Evolutionary conservation across 2,113 vertebrate species (phyloP).

Genomic region (Zingel zingel): DNA sequence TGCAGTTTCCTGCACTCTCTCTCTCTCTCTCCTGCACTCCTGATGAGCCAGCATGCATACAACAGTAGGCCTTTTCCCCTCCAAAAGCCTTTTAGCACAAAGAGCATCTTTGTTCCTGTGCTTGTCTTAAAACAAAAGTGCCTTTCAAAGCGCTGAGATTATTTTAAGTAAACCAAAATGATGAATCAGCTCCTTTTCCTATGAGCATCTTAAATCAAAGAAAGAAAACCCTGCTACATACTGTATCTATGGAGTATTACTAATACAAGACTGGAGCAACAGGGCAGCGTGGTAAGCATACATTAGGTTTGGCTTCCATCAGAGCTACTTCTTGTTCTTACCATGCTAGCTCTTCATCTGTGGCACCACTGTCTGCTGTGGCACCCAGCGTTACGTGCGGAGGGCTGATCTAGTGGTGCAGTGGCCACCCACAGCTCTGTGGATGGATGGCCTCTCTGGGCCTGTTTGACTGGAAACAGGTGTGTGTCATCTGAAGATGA

Average conservation of each 20-base stretch:
- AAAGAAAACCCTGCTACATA: not conserved
- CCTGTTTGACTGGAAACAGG: constrained; percentile 86
- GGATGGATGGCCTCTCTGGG: constrained; percentile 79
- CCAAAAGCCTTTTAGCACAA: constrained; percentile 30
- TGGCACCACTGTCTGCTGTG: not conserved
- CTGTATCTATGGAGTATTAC: not conserved
- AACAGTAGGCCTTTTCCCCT: not conserved
- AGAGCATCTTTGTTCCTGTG: constrained; percentile 44
- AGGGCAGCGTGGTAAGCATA: not conserved
- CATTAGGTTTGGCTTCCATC: not conserved
- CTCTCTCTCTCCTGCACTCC: not conserved
- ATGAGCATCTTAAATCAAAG: not conserved
- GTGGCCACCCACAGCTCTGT: constrained; percentile 78
- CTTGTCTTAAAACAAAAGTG: constrained; percentile 32
- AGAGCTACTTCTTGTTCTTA: not conserved
- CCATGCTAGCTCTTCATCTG: constrained; percentile 12
- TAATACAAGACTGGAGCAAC: not conserved
- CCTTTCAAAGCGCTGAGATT: not conserved
- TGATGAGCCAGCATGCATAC: constrained; percentile 51
- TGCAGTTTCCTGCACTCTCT: constrained; percentile 62
- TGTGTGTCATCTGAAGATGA: constrained; percentile 85
- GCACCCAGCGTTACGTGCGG: not conserved
- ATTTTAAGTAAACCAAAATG: constrained; percentile 12
- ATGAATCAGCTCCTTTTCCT: constrained; percentile 22
- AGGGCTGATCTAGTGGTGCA: constrained; percentile 41